These are phyloP conservation scores for Drosophila burlai DNA, from an alignment of 1,140 invertebrate species.

Conservation along the genomic window DNA sequence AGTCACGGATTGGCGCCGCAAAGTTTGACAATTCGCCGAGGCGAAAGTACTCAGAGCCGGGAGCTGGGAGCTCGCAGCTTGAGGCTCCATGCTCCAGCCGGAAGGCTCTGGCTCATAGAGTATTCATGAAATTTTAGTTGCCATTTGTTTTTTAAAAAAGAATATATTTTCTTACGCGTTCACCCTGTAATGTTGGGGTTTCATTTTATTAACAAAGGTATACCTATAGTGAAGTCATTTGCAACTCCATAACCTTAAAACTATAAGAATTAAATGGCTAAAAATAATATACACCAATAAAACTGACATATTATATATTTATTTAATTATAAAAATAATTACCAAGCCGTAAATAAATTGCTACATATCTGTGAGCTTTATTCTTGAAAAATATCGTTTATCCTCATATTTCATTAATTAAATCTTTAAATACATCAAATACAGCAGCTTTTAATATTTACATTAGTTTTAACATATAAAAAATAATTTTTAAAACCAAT, in stretches of 20 bases:
- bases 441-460: not conserved
- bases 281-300: not conserved
- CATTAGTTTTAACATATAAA: not conserved
- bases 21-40: slow-evolving; percentile 50
- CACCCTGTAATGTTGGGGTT: slow-evolving; percentile 9
- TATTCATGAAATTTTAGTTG: slow-evolving; percentile 58
- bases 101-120: slow-evolving; percentile 27
- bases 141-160: slow-evolving; percentile 23
- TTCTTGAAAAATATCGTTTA: not conserved
- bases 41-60: not conserved
- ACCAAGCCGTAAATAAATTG: not conserved
- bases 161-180: not conserved
- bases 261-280: not conserved
- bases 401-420: not conserved
- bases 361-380: too few species aligned
- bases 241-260: fast-evolving
- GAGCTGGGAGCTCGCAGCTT: not conserved
- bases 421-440: not conserved
- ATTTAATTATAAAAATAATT: not conserved
- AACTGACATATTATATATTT: not conserved
- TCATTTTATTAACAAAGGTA: not conserved
- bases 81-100: slow-evolving; percentile 7
- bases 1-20: slow-evolving; percentile 44
- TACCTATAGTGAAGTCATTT: not conserved
- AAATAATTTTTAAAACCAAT: not conserved